These are phyloP conservation scores for Stenurella melanura DNA, from an alignment of 2,888 invertebrate species.

Conservation along the genomic window DNA sequence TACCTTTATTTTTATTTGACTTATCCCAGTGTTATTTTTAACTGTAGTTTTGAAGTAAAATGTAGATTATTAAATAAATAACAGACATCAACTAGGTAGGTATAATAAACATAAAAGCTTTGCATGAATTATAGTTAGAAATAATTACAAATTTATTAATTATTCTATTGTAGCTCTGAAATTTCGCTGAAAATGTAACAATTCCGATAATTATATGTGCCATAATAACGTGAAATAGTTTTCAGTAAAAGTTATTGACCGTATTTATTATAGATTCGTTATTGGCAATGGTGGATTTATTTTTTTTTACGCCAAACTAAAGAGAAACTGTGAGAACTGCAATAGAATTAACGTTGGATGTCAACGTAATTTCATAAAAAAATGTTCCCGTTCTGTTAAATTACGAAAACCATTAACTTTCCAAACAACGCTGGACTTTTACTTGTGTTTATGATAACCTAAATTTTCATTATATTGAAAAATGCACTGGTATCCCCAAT, in stretches of 20 bases:
- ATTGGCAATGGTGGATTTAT: constrained; percentile 5
- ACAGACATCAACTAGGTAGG: no score
- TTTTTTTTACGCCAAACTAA: constrained; percentile 53
- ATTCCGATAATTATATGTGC: constrained; percentile 2
- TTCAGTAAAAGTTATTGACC: not conserved
- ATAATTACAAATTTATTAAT: constrained; percentile 2
- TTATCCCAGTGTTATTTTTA: not conserved
- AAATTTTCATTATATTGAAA: constrained; percentile 59
- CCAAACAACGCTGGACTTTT: constrained; percentile 49
- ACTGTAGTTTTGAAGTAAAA: not conserved
- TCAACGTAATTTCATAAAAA: constrained; percentile 42
- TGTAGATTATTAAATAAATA: not conserved
- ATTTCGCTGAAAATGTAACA: constrained; percentile 1
- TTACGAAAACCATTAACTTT: constrained; percentile 54
- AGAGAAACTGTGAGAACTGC: constrained; percentile 58
- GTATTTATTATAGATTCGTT: constrained; percentile 13
- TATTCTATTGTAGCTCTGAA: not conserved
- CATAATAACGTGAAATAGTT: not conserved
- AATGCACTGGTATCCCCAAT: constrained; percentile 51
- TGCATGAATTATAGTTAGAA: constrained; percentile 3
- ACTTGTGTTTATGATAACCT: constrained; percentile 55
- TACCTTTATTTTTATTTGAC: not conserved
- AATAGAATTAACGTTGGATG: constrained; percentile 41
- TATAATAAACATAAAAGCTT: not conserved
- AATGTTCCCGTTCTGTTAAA: constrained; percentile 48